These are phyloP conservation scores for Platerodrilus igneus DNA, from an alignment of 2,888 invertebrate genomes.

Conservation along the genomic window DNA sequence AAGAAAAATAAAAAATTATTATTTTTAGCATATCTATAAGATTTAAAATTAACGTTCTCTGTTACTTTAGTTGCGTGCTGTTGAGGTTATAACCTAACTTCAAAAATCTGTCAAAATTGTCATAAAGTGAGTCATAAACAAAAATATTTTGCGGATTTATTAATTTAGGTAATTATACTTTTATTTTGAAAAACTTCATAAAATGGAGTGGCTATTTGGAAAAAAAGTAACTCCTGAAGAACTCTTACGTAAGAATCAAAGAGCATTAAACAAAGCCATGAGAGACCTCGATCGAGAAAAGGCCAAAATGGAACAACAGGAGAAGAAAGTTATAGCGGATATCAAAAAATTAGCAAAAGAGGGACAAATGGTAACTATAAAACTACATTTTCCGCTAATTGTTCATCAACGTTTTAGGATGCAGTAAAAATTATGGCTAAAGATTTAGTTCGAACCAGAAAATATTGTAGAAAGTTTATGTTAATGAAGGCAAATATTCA, in stretches of 20 bases:
- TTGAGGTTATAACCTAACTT: too few species aligned
- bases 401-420: slow-evolving; percentile 79
- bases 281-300: slow-evolving; percentile 93
- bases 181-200: too few species aligned
- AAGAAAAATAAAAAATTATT: too few species aligned
- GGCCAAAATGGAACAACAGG: slow-evolving; percentile 95
- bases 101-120: too few species aligned
- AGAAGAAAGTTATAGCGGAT: slow-evolving; percentile 96
- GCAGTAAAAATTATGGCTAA: slow-evolving; percentile 99
- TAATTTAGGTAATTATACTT: too few species aligned
- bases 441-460: slow-evolving; percentile 92
- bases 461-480: slow-evolving; percentile 97
- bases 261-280: slow-evolving; percentile 97
- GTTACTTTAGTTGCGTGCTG: too few species aligned
- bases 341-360: slow-evolving; percentile 99
- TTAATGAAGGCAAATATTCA: slow-evolving; percentile 99
- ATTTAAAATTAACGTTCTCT: too few species aligned
- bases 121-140: too few species aligned
- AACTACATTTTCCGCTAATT: too few species aligned
- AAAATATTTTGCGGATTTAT: too few species aligned
- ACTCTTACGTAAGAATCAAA: slow-evolving; percentile 96
- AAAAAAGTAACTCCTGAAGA: slow-evolving; percentile 95
- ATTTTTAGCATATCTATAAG: too few species aligned
- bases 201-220: slow-evolving; percentile 94
- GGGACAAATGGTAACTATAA: slow-evolving; percentile 95